Conservation (phyloP, 2,113 vertebrate species). For the Gobius niger region DNA sequence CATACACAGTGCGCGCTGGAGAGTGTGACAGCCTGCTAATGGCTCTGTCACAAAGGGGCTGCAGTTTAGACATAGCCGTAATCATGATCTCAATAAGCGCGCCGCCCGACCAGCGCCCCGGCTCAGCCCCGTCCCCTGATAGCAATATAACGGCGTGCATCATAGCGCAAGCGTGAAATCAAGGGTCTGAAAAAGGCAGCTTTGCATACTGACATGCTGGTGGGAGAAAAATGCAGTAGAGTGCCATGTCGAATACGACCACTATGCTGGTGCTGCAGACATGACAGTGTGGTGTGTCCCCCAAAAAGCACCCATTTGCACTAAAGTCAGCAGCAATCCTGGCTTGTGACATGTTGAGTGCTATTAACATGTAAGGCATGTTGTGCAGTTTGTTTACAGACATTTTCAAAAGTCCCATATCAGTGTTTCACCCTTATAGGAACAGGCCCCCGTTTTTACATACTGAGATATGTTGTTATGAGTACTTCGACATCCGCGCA, state of each 20-base stretch:
- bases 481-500: too few relatives aligned
- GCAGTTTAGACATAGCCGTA: constrained; percentile 72
- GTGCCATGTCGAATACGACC: constrained; percentile 41
- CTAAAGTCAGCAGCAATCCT: too few relatives aligned
- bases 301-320: too few relatives aligned
- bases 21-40: constrained; percentile 73
- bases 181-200: constrained; percentile 46
- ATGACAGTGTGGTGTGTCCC: too few relatives aligned
- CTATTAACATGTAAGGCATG: too few relatives aligned
- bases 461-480: too few relatives aligned
- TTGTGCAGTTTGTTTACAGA: too few relatives aligned
- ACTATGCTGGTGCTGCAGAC: not conserved
- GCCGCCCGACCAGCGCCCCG: constrained; percentile 56
- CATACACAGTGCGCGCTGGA: constrained; percentile 53
- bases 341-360: too few relatives aligned
- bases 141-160: constrained; percentile 55
- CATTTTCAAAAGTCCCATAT: too few relatives aligned
- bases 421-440: too few relatives aligned
- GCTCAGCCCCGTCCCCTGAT: constrained; percentile 59
- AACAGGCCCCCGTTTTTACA: too few relatives aligned
- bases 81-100: constrained; percentile 70
- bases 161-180: constrained; percentile 51
- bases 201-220: constrained; percentile 53
- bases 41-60: constrained; percentile 70
- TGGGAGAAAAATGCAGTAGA: constrained; percentile 22